These are phyloP conservation scores for Icerya purchasi DNA, from an alignment of 2,888 invertebrate genomes.

Conservation along the genomic window DNA sequence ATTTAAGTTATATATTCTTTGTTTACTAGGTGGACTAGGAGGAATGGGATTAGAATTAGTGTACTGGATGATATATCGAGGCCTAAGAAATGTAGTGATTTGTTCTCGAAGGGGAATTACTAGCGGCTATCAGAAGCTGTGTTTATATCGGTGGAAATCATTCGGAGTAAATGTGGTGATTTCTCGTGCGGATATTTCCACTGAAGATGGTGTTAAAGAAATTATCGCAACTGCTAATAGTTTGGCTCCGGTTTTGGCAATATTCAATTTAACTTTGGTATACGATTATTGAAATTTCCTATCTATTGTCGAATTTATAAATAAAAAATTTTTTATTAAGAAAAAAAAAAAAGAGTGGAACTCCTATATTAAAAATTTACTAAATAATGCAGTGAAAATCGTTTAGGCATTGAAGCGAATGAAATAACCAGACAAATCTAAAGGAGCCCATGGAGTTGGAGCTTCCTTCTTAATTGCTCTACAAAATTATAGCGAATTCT, in stretches of 20 bases:
- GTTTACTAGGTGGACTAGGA: constrained; percentile 16
- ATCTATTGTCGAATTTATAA: too few species aligned
- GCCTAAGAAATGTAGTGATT: constrained; percentile 12
- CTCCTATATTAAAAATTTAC: too few species aligned
- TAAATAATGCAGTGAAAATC: too few species aligned
- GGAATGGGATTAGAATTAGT: constrained; percentile 15
- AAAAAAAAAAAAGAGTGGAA: too few species aligned
- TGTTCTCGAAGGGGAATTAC: constrained; percentile 14
- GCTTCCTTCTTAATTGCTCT: too few species aligned
- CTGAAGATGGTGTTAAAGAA: constrained; percentile 7
- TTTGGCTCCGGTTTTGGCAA: constrained; percentile 11
- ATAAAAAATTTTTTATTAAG: too few species aligned
- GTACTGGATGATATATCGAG: constrained; percentile 13
- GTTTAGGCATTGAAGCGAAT: too few species aligned
- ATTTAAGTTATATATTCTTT: too few species aligned
- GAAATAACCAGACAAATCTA: too few species aligned
- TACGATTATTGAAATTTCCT: too few species aligned
- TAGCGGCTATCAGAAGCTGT: constrained; percentile 14
- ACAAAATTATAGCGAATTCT: too few species aligned
- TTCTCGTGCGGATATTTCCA: constrained; percentile 12
- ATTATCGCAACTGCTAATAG: constrained; percentile 9
- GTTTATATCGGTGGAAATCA: constrained; percentile 12
- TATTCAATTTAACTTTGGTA: constrained; percentile 16
- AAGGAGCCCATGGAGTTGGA: too few species aligned
- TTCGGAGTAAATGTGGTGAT: constrained; percentile 10